Evolutionary conservation across 2,888 invertebrate species (phyloP).

Genomic region (Drosophila atripex): DNA sequence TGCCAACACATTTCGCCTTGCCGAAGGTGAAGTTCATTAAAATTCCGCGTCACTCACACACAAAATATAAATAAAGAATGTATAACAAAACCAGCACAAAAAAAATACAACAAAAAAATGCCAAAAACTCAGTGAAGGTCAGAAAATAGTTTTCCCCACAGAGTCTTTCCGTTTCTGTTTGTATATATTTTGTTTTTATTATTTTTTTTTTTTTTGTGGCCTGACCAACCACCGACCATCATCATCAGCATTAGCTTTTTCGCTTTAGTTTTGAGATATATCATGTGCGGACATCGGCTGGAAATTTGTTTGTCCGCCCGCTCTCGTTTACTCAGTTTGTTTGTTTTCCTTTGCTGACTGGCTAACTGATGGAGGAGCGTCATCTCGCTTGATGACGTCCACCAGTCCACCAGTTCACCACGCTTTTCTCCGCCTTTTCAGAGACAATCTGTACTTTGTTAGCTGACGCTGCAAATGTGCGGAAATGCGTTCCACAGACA

Average conservation of each 20-base stretch:
- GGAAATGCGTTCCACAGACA: slow-evolving; percentile 65
- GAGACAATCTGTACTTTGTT: slow-evolving; percentile 30
- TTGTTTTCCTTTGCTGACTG: slow-evolving; percentile 66
- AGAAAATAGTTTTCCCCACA: slow-evolving; percentile 23
- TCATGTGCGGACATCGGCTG: slow-evolving; percentile 53
- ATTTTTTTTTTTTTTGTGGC: neutral
- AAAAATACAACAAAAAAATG: slow-evolving; percentile 33
- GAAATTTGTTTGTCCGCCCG: slow-evolving; percentile 53
- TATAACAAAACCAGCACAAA: no score
- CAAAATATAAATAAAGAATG: slow-evolving; percentile 6
- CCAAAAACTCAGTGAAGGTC: slow-evolving; percentile 61
- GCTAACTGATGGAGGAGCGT: slow-evolving; percentile 49
- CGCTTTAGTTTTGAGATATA: slow-evolving; percentile 38
- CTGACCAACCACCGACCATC: slow-evolving; percentile 15
- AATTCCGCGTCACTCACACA: slow-evolving; percentile 70
- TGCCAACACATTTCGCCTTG: slow-evolving; percentile 37
- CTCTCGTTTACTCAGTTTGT: slow-evolving; percentile 18
- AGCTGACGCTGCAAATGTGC: slow-evolving; percentile 66
- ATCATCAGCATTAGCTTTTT: slow-evolving; percentile 51
- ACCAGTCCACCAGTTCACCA: neutral
- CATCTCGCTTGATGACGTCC: slow-evolving; percentile 55
- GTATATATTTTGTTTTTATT: no score
- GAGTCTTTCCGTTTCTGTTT: slow-evolving; percentile 1
- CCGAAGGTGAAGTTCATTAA: slow-evolving; percentile 77
- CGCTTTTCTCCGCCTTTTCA: neutral